Evolutionary conservation across 2,888 invertebrate genomes (phyloP).

Genomic region (Yponomeuta evonymella): DNA sequence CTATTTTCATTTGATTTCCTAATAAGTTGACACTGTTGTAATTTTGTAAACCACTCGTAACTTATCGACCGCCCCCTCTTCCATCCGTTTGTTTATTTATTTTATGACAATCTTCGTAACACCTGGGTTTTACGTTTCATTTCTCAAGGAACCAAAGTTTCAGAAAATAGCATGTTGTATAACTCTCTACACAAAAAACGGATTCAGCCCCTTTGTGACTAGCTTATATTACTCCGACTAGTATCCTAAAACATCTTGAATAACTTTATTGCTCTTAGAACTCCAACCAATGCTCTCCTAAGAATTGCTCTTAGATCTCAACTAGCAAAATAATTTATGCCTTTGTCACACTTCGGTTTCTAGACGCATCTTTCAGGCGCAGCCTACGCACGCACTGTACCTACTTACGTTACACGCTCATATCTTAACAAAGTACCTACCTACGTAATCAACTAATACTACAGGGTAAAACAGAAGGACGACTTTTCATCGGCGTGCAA

Average conservation of each 20-base stretch:
- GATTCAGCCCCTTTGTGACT: no score
- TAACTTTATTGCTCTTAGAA: no score
- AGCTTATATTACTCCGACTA: no score
- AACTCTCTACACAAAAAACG: no score
- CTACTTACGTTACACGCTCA: not conserved
- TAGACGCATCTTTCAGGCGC: slow-evolving; percentile 36
- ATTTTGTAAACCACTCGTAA: slow-evolving; percentile 27
- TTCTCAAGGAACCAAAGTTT: not conserved
- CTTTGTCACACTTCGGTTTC: slow-evolving; percentile 35
- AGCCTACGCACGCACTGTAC: not conserved
- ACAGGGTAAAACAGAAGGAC: not conserved
- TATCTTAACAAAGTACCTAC: not conserved
- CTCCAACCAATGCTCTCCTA: no score
- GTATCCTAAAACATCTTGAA: no score
- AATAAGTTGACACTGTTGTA: slow-evolving; percentile 47
- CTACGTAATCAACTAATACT: not conserved
- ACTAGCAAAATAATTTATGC: slow-evolving; percentile 15
- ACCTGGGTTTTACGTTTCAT: not conserved
- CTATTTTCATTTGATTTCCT: slow-evolving; percentile 52
- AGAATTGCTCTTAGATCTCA: no score
- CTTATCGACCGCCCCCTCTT: not conserved
- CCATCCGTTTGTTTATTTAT: not conserved
- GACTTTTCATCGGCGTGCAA: not conserved
- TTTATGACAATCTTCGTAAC: not conserved
- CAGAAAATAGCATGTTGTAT: no score